These are phyloP conservation scores for Acrobasis repandana DNA, from an alignment of 2,888 invertebrate genomes.

Conservation along the genomic window DNA sequence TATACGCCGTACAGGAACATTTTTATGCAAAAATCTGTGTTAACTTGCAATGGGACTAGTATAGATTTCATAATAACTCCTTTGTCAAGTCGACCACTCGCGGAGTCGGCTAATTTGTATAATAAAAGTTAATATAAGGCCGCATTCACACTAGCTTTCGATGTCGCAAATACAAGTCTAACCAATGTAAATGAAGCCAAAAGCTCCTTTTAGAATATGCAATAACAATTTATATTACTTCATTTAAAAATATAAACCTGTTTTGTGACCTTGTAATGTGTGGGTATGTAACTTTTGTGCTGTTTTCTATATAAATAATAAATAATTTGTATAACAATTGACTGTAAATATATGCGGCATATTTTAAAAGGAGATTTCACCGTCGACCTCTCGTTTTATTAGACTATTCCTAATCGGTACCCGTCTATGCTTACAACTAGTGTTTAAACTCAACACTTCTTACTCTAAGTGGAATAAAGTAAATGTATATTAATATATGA, in stretches of 20 bases:
- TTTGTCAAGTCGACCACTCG: constrained; percentile 52
- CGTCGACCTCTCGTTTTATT: constrained; percentile 43
- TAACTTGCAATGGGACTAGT: constrained; percentile 81
- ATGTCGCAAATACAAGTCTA: constrained; percentile 65
- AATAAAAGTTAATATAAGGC: constrained; percentile 55
- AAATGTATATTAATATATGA: constrained; percentile 51
- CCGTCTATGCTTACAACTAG: constrained; percentile 65
- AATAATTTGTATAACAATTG: constrained; percentile 34
- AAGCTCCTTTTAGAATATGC: constrained; percentile 71
- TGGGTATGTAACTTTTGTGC: constrained; percentile 27
- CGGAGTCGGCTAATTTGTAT: constrained; percentile 56
- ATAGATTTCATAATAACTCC: constrained; percentile 60
- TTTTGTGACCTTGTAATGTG: constrained; percentile 61
- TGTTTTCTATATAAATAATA: constrained; percentile 31
- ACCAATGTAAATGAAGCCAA: constrained; percentile 72
- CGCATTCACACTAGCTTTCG: constrained; percentile 76
- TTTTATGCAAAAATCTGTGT: constrained; percentile 73
- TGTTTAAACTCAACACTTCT: constrained; percentile 66
- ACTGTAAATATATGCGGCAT: constrained; percentile 41
- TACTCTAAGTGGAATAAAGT: constrained; percentile 76
- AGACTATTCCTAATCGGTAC: constrained; percentile 54
- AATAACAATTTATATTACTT: constrained; percentile 30
- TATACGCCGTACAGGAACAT: constrained; percentile 81
- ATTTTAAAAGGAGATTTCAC: constrained; percentile 65
- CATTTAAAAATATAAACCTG: constrained; percentile 36